Conservation (phyloP, 2,888 invertebrate genomes). For the Acronicta alni region DNA sequence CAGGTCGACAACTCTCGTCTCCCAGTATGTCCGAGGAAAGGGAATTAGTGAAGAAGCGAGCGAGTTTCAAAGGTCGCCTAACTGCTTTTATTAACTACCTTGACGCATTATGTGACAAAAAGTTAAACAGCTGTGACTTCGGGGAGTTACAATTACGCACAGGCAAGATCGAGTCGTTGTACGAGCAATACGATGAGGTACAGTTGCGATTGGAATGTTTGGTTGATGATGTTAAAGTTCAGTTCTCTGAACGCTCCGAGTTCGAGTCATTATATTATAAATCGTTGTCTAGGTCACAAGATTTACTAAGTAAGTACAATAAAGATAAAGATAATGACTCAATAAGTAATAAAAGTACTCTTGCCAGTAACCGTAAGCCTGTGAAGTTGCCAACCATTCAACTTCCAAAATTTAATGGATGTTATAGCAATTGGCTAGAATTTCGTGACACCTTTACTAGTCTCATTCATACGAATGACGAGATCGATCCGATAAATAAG, state of each 20-base stretch:
- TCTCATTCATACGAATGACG: constrained; percentile 49
- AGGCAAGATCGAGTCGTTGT: constrained; percentile 18
- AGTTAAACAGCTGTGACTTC: no score
- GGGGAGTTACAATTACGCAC: constrained; percentile 17
- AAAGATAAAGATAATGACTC: constrained; percentile 1
- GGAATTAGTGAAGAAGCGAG: no score
- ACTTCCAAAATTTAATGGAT: constrained; percentile 49
- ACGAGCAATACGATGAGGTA: no score
- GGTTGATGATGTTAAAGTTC: constrained; percentile 15
- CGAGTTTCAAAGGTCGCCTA: no score
- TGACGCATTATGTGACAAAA: no score
- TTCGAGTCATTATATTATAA: no score
- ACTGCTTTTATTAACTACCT: no score
- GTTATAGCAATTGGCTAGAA: constrained; percentile 51
- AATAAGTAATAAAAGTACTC: no score
- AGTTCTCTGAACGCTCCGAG: constrained; percentile 7
- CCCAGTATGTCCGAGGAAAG: no score
- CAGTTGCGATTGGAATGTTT: constrained; percentile 22
- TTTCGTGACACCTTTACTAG: constrained; percentile 50
- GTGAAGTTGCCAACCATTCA: constrained; percentile 45
- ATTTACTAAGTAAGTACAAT: constrained; percentile 7
- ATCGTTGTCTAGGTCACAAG: constrained; percentile 17
- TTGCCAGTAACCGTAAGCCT: constrained; percentile 6
- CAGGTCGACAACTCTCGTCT: no score
- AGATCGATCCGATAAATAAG: constrained; percentile 33